Evolutionary conservation across 2,888 invertebrate genomes (phyloP).

Genomic region (Carpatolechia fugitivella): DNA sequence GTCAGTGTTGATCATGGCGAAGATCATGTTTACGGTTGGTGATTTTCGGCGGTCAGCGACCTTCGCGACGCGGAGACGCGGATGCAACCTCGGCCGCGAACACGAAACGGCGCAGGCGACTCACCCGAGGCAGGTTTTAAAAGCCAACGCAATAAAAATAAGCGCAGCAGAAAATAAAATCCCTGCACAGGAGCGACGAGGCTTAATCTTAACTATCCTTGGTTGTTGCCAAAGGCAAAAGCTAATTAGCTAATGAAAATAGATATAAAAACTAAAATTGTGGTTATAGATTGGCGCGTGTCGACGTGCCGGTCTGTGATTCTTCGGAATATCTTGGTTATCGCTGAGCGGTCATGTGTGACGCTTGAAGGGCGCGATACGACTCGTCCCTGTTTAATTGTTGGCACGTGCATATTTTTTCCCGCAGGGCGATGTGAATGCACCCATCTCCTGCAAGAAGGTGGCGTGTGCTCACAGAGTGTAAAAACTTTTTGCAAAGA

Average conservation of each 20-base stretch:
- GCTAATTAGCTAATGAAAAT: constrained; percentile 46
- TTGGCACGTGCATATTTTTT: constrained; percentile 71
- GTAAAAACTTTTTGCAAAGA: constrained; percentile 54
- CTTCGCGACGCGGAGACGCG: constrained; percentile 57
- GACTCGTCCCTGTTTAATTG: constrained; percentile 60
- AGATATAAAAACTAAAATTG: constrained; percentile 47
- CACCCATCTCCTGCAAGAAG: constrained; percentile 48
- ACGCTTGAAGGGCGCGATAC: constrained; percentile 49
- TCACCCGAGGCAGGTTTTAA: constrained; percentile 46
- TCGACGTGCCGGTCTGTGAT: constrained; percentile 57
- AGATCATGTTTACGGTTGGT: constrained; percentile 58
- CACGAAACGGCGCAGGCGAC: constrained; percentile 45
- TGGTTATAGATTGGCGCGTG: constrained; percentile 52
- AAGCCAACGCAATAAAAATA: constrained; percentile 49
- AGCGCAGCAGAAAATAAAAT: constrained; percentile 40
- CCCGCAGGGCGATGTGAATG: constrained; percentile 50
- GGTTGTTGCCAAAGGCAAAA: constrained; percentile 49
- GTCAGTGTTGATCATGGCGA: constrained; percentile 19
- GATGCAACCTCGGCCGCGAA: constrained; percentile 38
- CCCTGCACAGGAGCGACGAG: constrained; percentile 23
- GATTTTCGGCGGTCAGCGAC: constrained; percentile 71
- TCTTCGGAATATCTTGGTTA: constrained; percentile 50
- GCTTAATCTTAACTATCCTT: constrained; percentile 32
- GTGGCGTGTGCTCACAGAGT: constrained; percentile 53
- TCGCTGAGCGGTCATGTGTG: constrained; percentile 57